Evolutionary conservation across 1,140 invertebrate species (phyloP).

Genomic region (Ostrea edulis): DNA sequence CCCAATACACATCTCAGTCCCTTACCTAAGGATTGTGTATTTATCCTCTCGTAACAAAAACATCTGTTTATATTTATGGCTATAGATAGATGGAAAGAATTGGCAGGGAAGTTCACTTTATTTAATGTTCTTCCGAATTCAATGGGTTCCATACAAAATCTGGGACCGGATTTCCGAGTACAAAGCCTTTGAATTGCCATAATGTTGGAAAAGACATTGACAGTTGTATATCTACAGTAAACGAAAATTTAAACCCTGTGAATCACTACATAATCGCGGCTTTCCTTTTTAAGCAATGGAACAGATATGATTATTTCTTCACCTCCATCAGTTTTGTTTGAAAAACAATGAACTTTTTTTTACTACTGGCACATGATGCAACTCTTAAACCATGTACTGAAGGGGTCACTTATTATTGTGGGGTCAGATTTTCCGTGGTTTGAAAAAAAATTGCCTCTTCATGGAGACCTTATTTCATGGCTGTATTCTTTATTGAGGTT

Average conservation of each 20-base stretch:
- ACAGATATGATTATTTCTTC: too few species aligned
- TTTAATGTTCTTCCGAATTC: constrained; percentile 21
- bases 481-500: too few species aligned
- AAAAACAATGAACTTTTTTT: too few species aligned
- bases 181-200: constrained; percentile 7
- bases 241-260: not conserved
- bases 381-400: too few species aligned
- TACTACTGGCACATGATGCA: too few species aligned
- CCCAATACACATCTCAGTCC: constrained; percentile 16
- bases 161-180: not conserved
- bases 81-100: constrained; percentile 21
- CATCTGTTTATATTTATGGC: not conserved
- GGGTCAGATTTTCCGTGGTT: too few species aligned
- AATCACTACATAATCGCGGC: not conserved
- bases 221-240: not conserved
- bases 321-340: too few species aligned
- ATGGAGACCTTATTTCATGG: too few species aligned
- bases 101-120: constrained; percentile 21
- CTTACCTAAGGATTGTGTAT: not conserved
- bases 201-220: not conserved
- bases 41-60: not conserved
- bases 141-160: not conserved
- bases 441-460: too few species aligned
- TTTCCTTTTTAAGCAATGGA: not conserved
- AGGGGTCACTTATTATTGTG: too few species aligned